A percentile compares a stretch with the other conserved stretches of the same genome.
phyloP scores from a whole-genome alignment of 2,113 vertebrate species.

The Prochilodus magdalenae region DNA sequence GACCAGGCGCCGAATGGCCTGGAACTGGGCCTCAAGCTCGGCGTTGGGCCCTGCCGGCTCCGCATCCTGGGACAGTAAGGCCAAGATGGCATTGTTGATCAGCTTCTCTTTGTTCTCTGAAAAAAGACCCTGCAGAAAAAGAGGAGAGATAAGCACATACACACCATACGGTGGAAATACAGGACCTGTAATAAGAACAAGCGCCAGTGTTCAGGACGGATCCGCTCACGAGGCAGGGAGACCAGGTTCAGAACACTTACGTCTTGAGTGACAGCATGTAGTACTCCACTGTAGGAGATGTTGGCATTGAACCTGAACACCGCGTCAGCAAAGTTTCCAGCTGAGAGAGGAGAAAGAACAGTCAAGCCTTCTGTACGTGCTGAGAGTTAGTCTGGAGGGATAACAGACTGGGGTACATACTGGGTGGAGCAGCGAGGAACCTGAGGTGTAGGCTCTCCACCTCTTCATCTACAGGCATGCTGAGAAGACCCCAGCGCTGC shows the following conservation, averaged over 20 bases:
- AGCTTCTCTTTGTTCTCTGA: slow-evolving; percentile 99
- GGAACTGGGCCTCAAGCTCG: slow-evolving; percentile 98
- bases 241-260: slow-evolving; percentile 77
- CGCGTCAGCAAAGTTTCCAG: slow-evolving; percentile 95
- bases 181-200: too few species aligned
- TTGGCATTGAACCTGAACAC: slow-evolving; percentile 99
- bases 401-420: slow-evolving; percentile 75
- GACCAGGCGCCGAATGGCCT: slow-evolving; percentile 93
- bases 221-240: neutral
- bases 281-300: slow-evolving; percentile 96
- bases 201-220: too few species aligned
- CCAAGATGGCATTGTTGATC: slow-evolving; percentile 96
- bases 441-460: slow-evolving; percentile 97
- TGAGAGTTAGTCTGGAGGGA: neutral
- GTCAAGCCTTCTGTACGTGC: too few species aligned
- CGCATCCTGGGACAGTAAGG: slow-evolving; percentile 90
- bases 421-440: slow-evolving; percentile 93
- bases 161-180: too few species aligned
- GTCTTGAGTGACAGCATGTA: slow-evolving; percentile 98
- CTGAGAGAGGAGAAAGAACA: slow-evolving; percentile 68
- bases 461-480: slow-evolving; percentile 98
- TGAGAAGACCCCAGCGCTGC: slow-evolving; percentile 95
- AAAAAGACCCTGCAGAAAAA: slow-evolving; percentile 87
- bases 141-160: neutral
- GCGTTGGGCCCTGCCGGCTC: slow-evolving; percentile 85